phyloP scores from a whole-genome alignment of 1,140 invertebrate genomes.

The Holotrichia oblita region DNA sequence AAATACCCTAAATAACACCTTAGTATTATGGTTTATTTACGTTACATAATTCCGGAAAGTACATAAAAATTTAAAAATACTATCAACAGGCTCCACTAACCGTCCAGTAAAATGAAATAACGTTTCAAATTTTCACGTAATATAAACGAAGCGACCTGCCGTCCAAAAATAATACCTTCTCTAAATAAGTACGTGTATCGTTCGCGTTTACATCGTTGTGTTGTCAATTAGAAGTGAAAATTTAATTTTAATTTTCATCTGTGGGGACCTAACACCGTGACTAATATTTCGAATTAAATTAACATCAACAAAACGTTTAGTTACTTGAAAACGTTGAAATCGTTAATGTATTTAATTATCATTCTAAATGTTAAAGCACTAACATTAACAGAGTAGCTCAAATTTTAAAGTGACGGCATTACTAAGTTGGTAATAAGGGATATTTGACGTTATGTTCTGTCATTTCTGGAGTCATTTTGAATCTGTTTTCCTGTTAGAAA shows the following conservation, averaged over 20 bases:
- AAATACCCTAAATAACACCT: neutral
- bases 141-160: neutral
- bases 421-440: no score
- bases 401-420: no score
- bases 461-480: no score
- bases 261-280: no score
- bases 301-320: no score
- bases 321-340: no score
- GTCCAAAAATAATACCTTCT: neutral
- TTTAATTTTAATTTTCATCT: neutral
- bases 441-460: no score
- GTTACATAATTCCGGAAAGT: conserved; percentile 13
- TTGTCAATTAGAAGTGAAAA: neutral
- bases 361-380: no score
- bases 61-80: conserved; percentile 14
- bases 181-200: neutral
- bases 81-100: neutral
- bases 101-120: neutral
- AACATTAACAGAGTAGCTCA: no score
- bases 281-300: no score
- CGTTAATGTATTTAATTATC: no score
- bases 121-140: neutral
- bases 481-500: no score
- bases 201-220: neutral
- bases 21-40: neutral